These are phyloP conservation scores for Zelleria hepariella DNA, from an alignment of 2,888 invertebrate species.

Conservation along the genomic window DNA sequence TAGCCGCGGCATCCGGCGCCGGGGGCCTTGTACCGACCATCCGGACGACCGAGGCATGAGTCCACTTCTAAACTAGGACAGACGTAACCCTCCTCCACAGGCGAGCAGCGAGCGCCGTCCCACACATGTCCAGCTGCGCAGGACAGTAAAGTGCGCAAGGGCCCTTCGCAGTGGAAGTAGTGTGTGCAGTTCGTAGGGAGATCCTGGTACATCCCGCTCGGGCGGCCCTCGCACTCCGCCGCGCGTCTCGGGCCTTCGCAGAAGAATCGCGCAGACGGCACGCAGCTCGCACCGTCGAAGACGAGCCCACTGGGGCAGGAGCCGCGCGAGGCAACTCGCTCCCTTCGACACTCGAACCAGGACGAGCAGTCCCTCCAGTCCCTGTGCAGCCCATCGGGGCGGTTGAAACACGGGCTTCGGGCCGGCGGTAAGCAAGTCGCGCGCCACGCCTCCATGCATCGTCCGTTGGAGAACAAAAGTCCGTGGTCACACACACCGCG, in stretches of 20 bases:
- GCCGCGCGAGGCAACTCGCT: slow-evolving; percentile 53
- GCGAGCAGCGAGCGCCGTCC: slow-evolving; percentile 58
- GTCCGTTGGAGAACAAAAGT: slow-evolving; percentile 62
- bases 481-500: slow-evolving; percentile 70
- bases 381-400: slow-evolving; percentile 53
- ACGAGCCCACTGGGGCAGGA: slow-evolving; percentile 56
- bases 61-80: slow-evolving; percentile 64
- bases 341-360: slow-evolving; percentile 64
- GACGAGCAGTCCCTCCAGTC: slow-evolving; percentile 61
- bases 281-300: slow-evolving; percentile 66
- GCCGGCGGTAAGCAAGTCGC: slow-evolving; percentile 60
- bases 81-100: slow-evolving; percentile 31
- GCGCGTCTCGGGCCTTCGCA: slow-evolving; percentile 29
- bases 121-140: slow-evolving; percentile 53
- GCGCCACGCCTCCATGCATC: slow-evolving; percentile 56
- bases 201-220: slow-evolving; percentile 71
- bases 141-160: slow-evolving; percentile 44
- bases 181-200: slow-evolving; percentile 63
- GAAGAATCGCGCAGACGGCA: slow-evolving; percentile 29
- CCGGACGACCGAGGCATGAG: slow-evolving; percentile 63
- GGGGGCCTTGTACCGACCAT: slow-evolving; percentile 67
- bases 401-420: slow-evolving; percentile 57
- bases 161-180: slow-evolving; percentile 63
- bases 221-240: slow-evolving; percentile 54
- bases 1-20: slow-evolving; percentile 72